Conservation (phyloP, 2,888 invertebrate species). For the Drosophila yooni region DNA sequence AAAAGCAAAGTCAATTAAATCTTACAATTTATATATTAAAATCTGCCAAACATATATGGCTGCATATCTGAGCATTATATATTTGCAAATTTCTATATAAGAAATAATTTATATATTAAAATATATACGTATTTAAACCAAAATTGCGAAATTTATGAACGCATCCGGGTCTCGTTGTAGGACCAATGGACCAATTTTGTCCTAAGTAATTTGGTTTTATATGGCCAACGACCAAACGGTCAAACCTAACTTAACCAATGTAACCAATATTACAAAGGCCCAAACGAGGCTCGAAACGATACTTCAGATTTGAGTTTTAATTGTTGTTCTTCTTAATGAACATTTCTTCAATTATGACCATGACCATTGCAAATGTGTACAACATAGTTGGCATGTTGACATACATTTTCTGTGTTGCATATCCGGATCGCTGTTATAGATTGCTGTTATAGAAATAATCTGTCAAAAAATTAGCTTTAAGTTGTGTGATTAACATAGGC, state of each 20-base stretch:
- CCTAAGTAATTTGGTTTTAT: neutral
- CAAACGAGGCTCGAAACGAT: neutral
- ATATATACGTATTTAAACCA: too few species aligned
- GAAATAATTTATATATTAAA: too few species aligned
- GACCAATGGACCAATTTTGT: neutral
- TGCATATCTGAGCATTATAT: neutral
- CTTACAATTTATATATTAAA: neutral
- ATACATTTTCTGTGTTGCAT: neutral
- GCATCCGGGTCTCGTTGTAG: neutral
- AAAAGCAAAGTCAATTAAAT: neutral
- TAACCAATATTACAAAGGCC: neutral
- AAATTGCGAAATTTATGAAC: neutral
- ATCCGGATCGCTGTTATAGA: neutral
- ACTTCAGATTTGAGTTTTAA: neutral
- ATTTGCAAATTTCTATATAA: neutral
- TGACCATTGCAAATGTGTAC: neutral
- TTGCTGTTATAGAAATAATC: neutral
- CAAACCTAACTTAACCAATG: neutral
- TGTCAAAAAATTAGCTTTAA: neutral
- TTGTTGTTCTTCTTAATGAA: neutral
- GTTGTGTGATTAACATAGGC: neutral
- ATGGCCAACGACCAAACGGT: neutral
- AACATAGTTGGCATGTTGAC: neutral
- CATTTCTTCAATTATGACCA: neutral
- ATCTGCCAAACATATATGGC: neutral